Evolutionary conservation across 2,113 vertebrate genomes (phyloP).

Genomic region (Antennarius striatus): DNA sequence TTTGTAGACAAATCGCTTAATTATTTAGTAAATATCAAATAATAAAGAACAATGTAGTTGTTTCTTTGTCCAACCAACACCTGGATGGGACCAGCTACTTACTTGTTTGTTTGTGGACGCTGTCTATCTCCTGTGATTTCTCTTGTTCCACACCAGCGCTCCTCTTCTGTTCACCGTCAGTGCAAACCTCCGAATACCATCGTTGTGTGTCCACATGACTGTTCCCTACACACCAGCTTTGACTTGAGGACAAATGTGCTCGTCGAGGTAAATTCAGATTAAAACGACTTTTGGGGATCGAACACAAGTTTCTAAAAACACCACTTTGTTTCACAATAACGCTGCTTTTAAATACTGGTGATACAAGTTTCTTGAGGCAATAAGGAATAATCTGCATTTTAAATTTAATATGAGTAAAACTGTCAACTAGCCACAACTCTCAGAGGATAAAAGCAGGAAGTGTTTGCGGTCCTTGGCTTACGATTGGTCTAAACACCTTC

Average conservation of each 20-base stretch:
- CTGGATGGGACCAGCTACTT: slow-evolving; percentile 15
- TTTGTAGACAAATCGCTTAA: too few relatives aligned
- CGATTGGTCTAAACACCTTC: slow-evolving; percentile 51
- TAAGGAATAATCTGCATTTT: slow-evolving; percentile 43
- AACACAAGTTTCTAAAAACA: slow-evolving; percentile 6
- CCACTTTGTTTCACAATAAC: background rate
- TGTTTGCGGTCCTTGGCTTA: background rate
- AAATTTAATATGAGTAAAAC: background rate
- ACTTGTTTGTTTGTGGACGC: slow-evolving; percentile 28
- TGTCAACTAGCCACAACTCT: background rate
- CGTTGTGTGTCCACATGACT: slow-evolving; percentile 1
- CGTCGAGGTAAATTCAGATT: background rate
- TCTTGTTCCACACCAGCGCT: slow-evolving; percentile 4
- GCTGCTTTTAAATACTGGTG: background rate
- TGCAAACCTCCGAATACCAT: slow-evolving; percentile 32
- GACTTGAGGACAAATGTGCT: slow-evolving; percentile 8
- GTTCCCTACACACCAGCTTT: background rate
- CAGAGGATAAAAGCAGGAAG: slow-evolving; percentile 57
- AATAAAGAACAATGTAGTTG: too few relatives aligned
- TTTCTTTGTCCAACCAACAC: too few relatives aligned
- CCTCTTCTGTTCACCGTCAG: slow-evolving; percentile 1
- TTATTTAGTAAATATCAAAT: too few relatives aligned
- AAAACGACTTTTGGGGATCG: background rate
- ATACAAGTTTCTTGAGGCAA: slow-evolving; percentile 15
- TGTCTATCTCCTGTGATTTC: background rate